Percentiles rank a stretch among this genome's conserved stretches.
Evolutionary conservation across 2,888 invertebrate species (phyloP).

Genomic region (Crematogaster levior): DNA sequence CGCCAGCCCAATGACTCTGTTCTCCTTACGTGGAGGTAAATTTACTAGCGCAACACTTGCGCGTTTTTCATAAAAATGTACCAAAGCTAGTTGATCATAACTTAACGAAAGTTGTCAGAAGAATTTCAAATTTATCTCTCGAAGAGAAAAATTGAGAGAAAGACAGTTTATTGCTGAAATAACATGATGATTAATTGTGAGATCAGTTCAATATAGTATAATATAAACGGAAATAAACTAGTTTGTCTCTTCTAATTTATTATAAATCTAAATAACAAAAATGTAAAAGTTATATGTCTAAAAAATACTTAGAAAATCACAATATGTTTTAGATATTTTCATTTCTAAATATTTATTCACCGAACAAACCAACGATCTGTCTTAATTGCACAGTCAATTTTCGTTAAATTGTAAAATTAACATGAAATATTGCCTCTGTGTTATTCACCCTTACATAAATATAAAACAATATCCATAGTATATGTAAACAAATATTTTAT

Average conservation of each 20-base stretch:
- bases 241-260: background rate
- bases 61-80: constrained; percentile 14
- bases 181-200: background rate
- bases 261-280: background rate
- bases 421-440: background rate
- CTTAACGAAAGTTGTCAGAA: constrained; percentile 4
- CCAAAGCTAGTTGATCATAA: background rate
- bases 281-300: background rate
- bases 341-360: background rate
- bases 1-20: constrained; percentile 2
- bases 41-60: constrained; percentile 15
- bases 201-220: background rate
- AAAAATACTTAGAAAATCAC: background rate
- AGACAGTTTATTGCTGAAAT: background rate
- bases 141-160: background rate
- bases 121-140: background rate
- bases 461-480: background rate
- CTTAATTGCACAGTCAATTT: background rate
- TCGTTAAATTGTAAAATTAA: background rate
- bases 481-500: constrained; percentile 4
- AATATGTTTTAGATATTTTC: background rate
- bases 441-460: constrained; percentile 7
- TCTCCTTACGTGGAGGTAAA: background rate
- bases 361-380: background rate
- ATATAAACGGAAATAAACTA: background rate